A percentile compares a stretch with the other conserved stretches of the same genome.
Evolutionary conservation across 2,888 invertebrate genomes (phyloP).

Genomic region (Julus scandinavius): DNA sequence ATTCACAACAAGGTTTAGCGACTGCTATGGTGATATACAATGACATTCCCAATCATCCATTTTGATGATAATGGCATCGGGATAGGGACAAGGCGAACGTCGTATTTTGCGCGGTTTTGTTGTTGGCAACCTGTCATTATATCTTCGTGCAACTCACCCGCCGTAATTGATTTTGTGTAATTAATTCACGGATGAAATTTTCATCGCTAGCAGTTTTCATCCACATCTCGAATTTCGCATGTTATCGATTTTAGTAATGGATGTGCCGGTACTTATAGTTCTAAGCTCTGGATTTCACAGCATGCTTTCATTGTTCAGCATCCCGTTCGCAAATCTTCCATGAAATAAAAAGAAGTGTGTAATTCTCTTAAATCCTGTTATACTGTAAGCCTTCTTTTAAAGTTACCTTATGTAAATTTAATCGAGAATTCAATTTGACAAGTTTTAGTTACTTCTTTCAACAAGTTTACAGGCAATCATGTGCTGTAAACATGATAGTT

Average conservation of each 20-base stretch:
- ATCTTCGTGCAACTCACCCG: not conserved
- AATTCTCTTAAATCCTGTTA: too few relatives aligned
- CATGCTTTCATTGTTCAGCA: too few relatives aligned
- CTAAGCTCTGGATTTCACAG: not conserved
- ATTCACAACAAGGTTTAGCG: not conserved
- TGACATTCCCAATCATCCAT: not conserved
- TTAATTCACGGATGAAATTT: not conserved
- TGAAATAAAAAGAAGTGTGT: too few relatives aligned
- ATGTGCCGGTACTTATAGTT: not conserved
- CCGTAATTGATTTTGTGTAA: not conserved
- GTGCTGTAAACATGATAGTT: too few relatives aligned
- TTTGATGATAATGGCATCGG: not conserved
- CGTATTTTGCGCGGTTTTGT: not conserved
- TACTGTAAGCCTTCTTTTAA: too few relatives aligned
- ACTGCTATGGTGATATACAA: not conserved
- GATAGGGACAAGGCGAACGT: not conserved
- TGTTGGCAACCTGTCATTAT: slow-evolving; percentile 18
- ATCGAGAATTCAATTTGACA: too few relatives aligned
- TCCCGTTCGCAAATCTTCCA: too few relatives aligned
- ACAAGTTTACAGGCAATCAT: too few relatives aligned
- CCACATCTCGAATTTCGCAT: not conserved
- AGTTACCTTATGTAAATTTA: too few relatives aligned
- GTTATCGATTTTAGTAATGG: not conserved
- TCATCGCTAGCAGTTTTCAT: not conserved
- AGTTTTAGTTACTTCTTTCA: too few relatives aligned